phyloP scores from a whole-genome alignment of 2,888 invertebrate species.

The Pollenia angustigena region DNA sequence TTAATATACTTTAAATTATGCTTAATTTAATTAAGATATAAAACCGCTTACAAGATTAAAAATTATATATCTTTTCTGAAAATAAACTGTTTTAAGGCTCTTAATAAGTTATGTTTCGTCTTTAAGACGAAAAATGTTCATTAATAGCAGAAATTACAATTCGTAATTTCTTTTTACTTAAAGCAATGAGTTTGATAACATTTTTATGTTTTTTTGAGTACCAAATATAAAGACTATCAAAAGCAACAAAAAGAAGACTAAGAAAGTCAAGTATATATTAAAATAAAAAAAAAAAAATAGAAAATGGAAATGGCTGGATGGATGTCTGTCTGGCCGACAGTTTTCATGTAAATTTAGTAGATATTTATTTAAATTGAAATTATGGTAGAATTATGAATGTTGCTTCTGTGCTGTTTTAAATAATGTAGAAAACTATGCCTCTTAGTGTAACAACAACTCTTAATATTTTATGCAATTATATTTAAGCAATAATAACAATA shows the following conservation, averaged over 20 bases:
- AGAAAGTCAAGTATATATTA: not conserved
- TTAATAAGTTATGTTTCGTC: not conserved
- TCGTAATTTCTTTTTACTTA: not conserved
- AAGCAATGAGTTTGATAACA: not conserved
- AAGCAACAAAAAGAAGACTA: not conserved
- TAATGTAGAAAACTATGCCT: not conserved
- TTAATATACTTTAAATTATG: no score
- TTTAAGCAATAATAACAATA: slow-evolving; percentile 15
- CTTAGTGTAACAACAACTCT: not conserved
- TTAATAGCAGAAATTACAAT: not conserved
- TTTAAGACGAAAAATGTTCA: not conserved
- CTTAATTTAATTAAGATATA: no score
- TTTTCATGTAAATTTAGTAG: no score
- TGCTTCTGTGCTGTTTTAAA: not conserved
- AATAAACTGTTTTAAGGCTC: not conserved
- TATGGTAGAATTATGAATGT: not conserved
- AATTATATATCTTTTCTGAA: not conserved
- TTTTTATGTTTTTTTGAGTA: slow-evolving; percentile 5
- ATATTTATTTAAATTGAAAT: no score
- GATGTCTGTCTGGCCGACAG: not conserved
- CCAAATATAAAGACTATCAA: no score
- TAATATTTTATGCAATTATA: slow-evolving; percentile 17
- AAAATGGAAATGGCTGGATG: not conserved
- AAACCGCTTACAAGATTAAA: no score
- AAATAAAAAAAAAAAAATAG: not conserved